These are phyloP conservation scores for Palythoa caribaeorum DNA, from an alignment of 92 coral and sea anemone species.

Conservation along the genomic window DNA sequence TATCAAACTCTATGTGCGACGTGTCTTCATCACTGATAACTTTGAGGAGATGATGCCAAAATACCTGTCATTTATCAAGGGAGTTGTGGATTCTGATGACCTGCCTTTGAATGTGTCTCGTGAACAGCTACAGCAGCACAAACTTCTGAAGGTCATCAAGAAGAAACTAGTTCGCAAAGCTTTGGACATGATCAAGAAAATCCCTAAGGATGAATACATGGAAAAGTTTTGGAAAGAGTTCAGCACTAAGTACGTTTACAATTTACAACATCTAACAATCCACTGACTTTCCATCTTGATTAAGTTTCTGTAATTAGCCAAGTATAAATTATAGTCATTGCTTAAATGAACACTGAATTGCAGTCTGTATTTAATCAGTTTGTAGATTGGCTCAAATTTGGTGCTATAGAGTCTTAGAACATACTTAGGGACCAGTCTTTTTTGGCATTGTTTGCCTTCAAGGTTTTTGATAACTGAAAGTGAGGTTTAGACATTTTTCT, in stretches of 20 bases:
- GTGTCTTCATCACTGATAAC: conserved; percentile 99
- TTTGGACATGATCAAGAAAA: conserved; percentile 98
- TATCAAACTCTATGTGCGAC: conserved; percentile 96
- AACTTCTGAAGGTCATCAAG: conserved; percentile 96
- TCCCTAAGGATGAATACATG: conserved; percentile 96
- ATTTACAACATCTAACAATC: not conserved
- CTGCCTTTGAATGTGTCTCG: conserved; percentile 97
- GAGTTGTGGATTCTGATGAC: conserved; percentile 98
- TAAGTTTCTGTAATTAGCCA: not conserved
- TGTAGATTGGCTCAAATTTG: no score
- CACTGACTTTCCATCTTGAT: not conserved
- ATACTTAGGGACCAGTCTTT: no score
- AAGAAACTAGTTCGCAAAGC: conserved; percentile 99
- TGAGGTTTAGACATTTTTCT: no score
- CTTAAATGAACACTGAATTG: no score
- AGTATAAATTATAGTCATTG: not conserved
- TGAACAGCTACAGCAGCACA: conserved; percentile 98
- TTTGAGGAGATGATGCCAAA: conserved; percentile 99
- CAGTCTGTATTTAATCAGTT: no score
- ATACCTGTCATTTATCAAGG: conserved; percentile 88
- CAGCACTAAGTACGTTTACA: conserved; percentile 87
- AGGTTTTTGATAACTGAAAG: no score
- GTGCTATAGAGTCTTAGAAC: no score
- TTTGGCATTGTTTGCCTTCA: no score
- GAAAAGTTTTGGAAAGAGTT: conserved; percentile 99